phyloP scores from a whole-genome alignment of 1,140 invertebrate species.

The Aethina tumida region DNA sequence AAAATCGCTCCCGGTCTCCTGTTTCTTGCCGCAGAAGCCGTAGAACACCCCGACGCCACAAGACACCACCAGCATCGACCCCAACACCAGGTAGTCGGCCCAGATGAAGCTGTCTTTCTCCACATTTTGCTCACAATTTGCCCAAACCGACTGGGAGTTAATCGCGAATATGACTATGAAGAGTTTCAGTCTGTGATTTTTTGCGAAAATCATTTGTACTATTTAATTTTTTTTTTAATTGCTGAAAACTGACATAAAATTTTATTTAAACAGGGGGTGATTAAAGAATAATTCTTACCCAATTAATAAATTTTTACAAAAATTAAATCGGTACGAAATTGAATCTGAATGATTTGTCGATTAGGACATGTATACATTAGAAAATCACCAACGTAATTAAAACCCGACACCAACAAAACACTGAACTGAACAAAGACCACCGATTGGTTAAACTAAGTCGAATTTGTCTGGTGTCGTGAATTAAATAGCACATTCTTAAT shows the following conservation, averaged over 20 bases:
- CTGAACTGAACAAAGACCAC: too few relatives aligned
- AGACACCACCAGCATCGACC: slow-evolving; percentile 58
- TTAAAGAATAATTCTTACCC: too few relatives aligned
- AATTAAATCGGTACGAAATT: slow-evolving; percentile 44
- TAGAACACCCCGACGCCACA: slow-evolving; percentile 74
- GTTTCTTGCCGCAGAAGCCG: slow-evolving; percentile 61
- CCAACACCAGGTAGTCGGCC: slow-evolving; percentile 63
- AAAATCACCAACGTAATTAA: too few relatives aligned
- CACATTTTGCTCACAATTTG: slow-evolving; percentile 4
- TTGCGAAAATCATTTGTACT: background rate
- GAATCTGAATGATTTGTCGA: slow-evolving; percentile 42
- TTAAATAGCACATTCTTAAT: too few relatives aligned
- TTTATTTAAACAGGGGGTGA: too few relatives aligned
- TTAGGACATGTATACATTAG: too few relatives aligned
- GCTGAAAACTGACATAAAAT: too few relatives aligned
- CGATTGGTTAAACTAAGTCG: too few relatives aligned
- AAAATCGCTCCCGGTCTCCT: slow-evolving; percentile 66
- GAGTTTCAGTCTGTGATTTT: background rate
- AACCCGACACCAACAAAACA: too few relatives aligned
- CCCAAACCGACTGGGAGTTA: background rate
- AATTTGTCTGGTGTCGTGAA: too few relatives aligned
- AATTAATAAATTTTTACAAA: too few relatives aligned
- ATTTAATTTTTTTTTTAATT: too few relatives aligned
- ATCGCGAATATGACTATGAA: background rate
- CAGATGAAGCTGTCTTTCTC: slow-evolving; percentile 42